phyloP scores from a whole-genome alignment of 2,797 vertebrate genomes.

The Austrolebias charrua region DNA sequence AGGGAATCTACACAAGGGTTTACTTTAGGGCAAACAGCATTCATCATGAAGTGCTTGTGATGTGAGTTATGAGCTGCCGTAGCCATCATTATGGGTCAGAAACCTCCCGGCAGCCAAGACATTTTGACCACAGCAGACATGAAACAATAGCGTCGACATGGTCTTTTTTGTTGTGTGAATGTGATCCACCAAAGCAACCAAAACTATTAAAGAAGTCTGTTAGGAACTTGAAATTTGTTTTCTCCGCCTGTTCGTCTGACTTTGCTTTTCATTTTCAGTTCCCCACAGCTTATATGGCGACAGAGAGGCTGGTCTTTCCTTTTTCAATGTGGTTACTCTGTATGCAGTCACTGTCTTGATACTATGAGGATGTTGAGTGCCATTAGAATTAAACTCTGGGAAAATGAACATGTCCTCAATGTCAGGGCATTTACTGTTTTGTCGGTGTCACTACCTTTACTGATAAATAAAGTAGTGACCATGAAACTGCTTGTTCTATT shows the following conservation, averaged over 20 bases:
- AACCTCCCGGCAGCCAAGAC: constrained; percentile 41
- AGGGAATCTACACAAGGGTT: constrained; percentile 48
- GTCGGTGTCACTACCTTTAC: not conserved
- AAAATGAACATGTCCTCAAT: constrained; percentile 7
- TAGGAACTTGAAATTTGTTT: constrained; percentile 61
- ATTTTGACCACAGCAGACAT: constrained; percentile 45
- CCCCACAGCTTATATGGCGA: constrained; percentile 34
- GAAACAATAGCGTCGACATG: constrained; percentile 48
- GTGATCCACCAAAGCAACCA: constrained; percentile 33
- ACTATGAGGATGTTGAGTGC: constrained; percentile 8
- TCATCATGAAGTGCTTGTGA: constrained; percentile 46
- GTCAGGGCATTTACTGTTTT: not conserved
- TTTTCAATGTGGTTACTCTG: constrained; percentile 38
- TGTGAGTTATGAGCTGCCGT: constrained; percentile 41
- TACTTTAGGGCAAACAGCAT: constrained; percentile 37
- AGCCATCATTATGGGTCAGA: constrained; percentile 50
- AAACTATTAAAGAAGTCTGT: constrained; percentile 46
- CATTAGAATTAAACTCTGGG: constrained; percentile 16
- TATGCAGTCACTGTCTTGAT: constrained; percentile 15
- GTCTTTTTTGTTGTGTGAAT: constrained; percentile 45
- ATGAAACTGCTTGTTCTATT: not conserved
- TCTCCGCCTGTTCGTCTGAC: constrained; percentile 57
- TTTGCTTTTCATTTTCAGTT: constrained; percentile 44
- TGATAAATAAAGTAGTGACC: not conserved
- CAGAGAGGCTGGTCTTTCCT: constrained; percentile 26